Conservation (phyloP, 2,113 vertebrate species). For the Hystrix cristata region DNA sequence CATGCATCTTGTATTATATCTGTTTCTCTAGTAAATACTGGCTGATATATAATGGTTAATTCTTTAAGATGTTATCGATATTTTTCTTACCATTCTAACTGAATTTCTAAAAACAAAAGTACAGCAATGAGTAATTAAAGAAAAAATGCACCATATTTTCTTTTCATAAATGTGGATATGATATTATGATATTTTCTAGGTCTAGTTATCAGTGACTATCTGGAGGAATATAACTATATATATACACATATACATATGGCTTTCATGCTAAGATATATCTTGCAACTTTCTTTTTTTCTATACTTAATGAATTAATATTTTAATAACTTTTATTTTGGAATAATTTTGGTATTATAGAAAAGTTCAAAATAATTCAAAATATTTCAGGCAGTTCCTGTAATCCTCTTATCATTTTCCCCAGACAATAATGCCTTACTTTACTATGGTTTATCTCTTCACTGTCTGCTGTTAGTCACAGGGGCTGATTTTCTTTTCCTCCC, state of each 20-base stretch:
- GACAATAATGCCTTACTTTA: not conserved
- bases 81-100: not conserved
- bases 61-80: not conserved
- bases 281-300: not conserved
- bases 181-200: not conserved
- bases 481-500: not conserved
- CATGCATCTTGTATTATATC: no score
- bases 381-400: not conserved
- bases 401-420: not conserved
- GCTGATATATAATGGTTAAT: no score
- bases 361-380: not conserved
- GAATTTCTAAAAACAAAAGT: not conserved
- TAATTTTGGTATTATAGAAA: not conserved
- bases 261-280: not conserved
- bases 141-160: not conserved
- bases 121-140: not conserved
- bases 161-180: not conserved
- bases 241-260: no score
- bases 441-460: not conserved
- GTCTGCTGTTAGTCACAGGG: not conserved
- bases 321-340: not conserved
- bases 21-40: no score
- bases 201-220: not conserved
- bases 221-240: not conserved
- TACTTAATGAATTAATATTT: not conserved